phyloP scores from a whole-genome alignment of 1,140 invertebrate genomes.

The Reticulitermes speratus region DNA sequence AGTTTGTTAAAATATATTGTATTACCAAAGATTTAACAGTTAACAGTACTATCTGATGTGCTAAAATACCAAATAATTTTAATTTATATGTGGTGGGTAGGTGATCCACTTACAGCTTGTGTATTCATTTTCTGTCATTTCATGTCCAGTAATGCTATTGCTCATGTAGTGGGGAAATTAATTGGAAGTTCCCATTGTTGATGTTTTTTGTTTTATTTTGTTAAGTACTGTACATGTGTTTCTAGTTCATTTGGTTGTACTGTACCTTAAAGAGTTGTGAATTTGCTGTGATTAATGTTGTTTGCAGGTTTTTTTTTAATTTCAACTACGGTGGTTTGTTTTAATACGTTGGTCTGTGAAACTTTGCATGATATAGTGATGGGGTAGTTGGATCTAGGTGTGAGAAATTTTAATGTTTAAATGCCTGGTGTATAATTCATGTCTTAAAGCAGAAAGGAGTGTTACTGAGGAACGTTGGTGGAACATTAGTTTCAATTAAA shows the following conservation, averaged over 20 bases:
- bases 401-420: neutral
- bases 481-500: neutral
- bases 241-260: constrained; percentile 2
- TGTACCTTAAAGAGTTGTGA: constrained; percentile 10
- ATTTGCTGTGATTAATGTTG: constrained; percentile 17
- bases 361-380: neutral
- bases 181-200: neutral
- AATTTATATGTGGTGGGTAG: neutral
- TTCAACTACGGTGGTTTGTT: neutral
- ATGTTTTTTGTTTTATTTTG: constrained; percentile 15
- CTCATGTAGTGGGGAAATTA: neutral
- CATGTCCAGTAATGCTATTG: neutral
- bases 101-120: neutral
- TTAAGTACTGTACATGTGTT: constrained; percentile 13
- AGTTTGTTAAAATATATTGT: neutral
- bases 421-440: neutral
- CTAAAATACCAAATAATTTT: constrained; percentile 5
- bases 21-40: neutral
- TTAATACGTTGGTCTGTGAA: neutral
- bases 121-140: neutral
- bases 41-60: neutral
- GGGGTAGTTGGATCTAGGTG: neutral
- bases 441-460: neutral
- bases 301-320: neutral
- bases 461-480: neutral